Conservation (phyloP, 2,888 invertebrate species). For the Parnassius apollo region DNA sequence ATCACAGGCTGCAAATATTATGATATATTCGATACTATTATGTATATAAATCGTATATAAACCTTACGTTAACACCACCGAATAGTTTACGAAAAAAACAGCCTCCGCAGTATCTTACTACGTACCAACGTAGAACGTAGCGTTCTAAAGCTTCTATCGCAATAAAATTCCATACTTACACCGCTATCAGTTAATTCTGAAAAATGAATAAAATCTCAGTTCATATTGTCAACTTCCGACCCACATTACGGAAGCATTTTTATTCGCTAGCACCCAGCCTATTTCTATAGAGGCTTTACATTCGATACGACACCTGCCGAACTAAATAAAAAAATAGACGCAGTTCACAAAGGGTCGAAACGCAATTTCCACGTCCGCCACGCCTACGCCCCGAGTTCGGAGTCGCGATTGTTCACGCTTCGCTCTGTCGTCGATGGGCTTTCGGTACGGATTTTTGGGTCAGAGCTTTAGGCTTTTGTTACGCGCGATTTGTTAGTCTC, state of each 20-base stretch:
- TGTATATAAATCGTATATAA: too few relatives aligned
- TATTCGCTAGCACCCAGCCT: conserved; percentile 29
- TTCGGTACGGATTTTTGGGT: conserved; percentile 43
- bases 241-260: conserved; percentile 29
- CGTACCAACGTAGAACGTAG: too few relatives aligned
- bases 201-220: conserved; percentile 18
- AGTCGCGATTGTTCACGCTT: conserved; percentile 30
- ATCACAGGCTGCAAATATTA: too few relatives aligned
- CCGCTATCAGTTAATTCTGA: conserved; percentile 7
- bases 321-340: conserved; percentile 43
- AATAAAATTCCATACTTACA: conserved; percentile 19
- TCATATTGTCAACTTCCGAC: conserved; percentile 22
- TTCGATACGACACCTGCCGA: conserved; percentile 42
- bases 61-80: too few relatives aligned
- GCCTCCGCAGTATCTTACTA: too few relatives aligned
- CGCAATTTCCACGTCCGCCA: conserved; percentile 50
- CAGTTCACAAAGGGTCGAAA: conserved; percentile 46
- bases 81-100: too few relatives aligned
- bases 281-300: conserved; percentile 31
- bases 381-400: conserved; percentile 36
- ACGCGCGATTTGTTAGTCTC: conserved; percentile 39
- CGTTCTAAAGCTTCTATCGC: too few relatives aligned
- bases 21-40: too few relatives aligned
- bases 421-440: conserved; percentile 37
- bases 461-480: conserved; percentile 47